Evolutionary conservation across 1,140 invertebrate genomes (phyloP), one percentile per base, ranked within the genome.

Genomic region (Drosophila melanica): DNA sequence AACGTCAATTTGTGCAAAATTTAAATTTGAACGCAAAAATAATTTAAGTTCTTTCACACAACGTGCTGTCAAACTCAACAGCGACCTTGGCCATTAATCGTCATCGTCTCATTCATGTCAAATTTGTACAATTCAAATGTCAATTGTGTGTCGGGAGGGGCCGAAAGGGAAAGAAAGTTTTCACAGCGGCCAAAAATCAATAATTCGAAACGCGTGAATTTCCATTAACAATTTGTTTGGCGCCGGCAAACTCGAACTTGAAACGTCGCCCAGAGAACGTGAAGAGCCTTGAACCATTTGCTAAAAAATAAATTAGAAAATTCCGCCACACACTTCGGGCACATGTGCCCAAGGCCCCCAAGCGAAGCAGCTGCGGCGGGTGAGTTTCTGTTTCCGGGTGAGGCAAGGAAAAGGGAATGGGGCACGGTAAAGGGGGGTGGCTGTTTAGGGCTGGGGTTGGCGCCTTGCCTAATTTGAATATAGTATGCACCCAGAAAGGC

Each of bases 231-330:
- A 90, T 90, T 90, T 90, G 84, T 79, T 79, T 80, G 76, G 72
- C 79, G 73, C 27, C 71, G 63, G 63, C 74, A 77, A 68, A 35
- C 48, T 67, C 77, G 72, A 78, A 78, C 74, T 78, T 77, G 77
- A 74, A 84, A 77, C 48, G 59, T 77, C 42, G 68, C 53, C 53
- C 45, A 45, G 41, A 59, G 58, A 78, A 80, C 77, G 63, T 65
- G 60, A 81, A 76, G 68, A 69, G 81, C 86, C 86, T 90, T 90
- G 86, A 90, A 90, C 76, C 75, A 85, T 76, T 79, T 79, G 72
- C 81, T 79, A 85, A 80, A 89, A 89, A 90, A 87, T 90, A 90
- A 90, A 90, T 90, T 89, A 90, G 73, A 89, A 90, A 90, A 90
- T 90, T 90, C 89, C 80, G 58, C 80, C 85, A 64, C 70, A 77